Base-by-base conservation (phyloP, 2,888 invertebrate species). In the Hypercompe scribonia region DNA sequence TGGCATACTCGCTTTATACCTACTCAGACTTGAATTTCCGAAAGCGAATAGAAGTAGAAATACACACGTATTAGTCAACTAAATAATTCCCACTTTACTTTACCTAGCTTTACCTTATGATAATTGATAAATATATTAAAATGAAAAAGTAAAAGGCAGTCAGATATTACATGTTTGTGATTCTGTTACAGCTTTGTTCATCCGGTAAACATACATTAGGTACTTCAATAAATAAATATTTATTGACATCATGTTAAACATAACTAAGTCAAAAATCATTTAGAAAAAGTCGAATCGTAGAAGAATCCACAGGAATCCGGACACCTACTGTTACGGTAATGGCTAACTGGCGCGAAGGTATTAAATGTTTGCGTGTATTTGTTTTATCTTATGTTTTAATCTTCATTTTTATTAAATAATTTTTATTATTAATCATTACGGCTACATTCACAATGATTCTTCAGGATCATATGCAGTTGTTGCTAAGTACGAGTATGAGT, bases 271-370 rank as follows among this genome's bases (percentile, higher is more conserved):
- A 67, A 79, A 79, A 75, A 75, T 70, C 75, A 74, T 77, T 82
- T 65, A 58, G 68, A 77, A 79, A 81, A 74, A 78, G 33, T 77
- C 81, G 75, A 82, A 74, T 71, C 64, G 58, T 71, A 78, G 72
- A 36, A 66, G 63, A 81, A 79, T 75, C 84, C 70, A 71, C 78
- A 79, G 84, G 85, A 78, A 79, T 80, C 76, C 80, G 78, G 81
- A 85, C 79, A 84, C 84, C 85, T 80, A 85, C 85, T 81, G 84
- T 81, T 85, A 83, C 72, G 68, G 70, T 74, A 76, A 76, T 74
- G 72, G 64, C 67, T 75, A 68, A 64, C 72, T 73, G 39, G 64
- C 71, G 77, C 58, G 66, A 82, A 68, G 4, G 70, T 81, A 79
- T 78, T 66, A 70, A 68, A 71, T 50, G 65, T 68, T 50, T 77